Conservation (phyloP, 92 coral and sea anemone species). For the Muricea muricata region DNA sequence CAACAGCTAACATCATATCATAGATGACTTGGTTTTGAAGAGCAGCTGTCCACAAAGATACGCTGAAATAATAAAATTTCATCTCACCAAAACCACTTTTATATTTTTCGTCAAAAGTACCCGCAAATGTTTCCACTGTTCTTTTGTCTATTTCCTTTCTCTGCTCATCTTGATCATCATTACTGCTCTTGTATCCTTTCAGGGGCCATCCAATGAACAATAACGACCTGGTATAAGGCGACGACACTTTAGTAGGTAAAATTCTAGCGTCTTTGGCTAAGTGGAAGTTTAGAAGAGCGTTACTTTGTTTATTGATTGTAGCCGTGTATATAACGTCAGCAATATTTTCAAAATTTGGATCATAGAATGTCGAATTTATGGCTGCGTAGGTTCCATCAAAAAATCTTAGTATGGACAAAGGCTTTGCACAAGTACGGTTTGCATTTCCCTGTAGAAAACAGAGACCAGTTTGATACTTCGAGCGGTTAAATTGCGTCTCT, state of each 20-base stretch:
- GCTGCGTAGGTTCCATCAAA: constrained; percentile 72
- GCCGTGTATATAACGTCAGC: constrained; percentile 60
- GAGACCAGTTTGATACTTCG: constrained; percentile 62
- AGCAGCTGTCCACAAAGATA: constrained; percentile 54
- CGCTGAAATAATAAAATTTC: constrained; percentile 63
- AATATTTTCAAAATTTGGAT: constrained; percentile 72
- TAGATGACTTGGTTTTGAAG: constrained; percentile 61
- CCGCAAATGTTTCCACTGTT: constrained; percentile 57
- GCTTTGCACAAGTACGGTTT: constrained; percentile 47
- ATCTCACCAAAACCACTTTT: constrained; percentile 61
- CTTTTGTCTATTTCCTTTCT: constrained; percentile 38
- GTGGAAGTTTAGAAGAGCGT: constrained; percentile 55
- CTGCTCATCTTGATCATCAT: constrained; percentile 66
- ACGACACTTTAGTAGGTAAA: constrained; percentile 22
- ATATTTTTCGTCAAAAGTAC: constrained; percentile 39
- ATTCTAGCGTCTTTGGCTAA: constrained; percentile 69
- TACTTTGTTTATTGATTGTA: constrained; percentile 2
- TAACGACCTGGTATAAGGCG: constrained; percentile 63
- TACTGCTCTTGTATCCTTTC: constrained; percentile 51
- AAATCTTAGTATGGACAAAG: constrained; percentile 70
- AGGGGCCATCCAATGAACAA: constrained; percentile 68
- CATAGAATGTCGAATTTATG: constrained; percentile 54
- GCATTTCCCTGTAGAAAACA: constrained; percentile 56
- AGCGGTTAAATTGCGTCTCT: constrained; percentile 51
- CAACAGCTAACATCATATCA: constrained; percentile 74